phyloP scores from a whole-genome alignment of 2,113 vertebrate species.

The Cyprinodon variegatus region DNA sequence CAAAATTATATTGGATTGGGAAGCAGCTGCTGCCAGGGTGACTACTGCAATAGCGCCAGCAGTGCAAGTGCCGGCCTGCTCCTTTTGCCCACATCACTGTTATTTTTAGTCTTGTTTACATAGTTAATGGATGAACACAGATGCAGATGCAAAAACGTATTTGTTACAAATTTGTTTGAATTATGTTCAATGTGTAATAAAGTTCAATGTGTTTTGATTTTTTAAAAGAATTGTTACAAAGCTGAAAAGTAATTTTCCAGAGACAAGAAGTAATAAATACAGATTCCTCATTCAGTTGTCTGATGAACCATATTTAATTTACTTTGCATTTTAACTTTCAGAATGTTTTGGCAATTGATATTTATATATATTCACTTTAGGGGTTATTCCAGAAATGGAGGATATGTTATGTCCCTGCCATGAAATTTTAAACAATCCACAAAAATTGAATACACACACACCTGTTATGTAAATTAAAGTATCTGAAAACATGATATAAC shows the following conservation, averaged over 20 bases:
- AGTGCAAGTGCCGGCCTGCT: conserved; percentile 25
- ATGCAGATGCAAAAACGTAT: background rate
- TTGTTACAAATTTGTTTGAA: background rate
- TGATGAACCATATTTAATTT: background rate
- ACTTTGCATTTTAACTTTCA: background rate
- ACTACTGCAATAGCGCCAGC: conserved; percentile 61
- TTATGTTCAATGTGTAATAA: background rate
- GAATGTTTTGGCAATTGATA: too few relatives aligned
- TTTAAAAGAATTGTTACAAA: background rate
- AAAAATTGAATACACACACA: too few relatives aligned
- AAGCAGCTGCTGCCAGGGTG: conserved; percentile 44
- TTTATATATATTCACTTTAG: too few relatives aligned
- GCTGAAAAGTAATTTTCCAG: too few relatives aligned
- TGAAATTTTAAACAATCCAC: too few relatives aligned
- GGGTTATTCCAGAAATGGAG: too few relatives aligned
- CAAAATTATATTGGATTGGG: accelerated
- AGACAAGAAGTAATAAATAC: background rate
- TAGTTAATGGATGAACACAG: conserved; percentile 10
- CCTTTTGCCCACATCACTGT: conserved; percentile 30
- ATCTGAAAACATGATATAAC: too few relatives aligned
- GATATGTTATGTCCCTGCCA: too few relatives aligned
- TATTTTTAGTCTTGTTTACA: conserved; percentile 19
- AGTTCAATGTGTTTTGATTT: background rate
- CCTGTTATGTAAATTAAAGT: too few relatives aligned
- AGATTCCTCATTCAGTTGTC: background rate